Evolutionary conservation across 2,888 invertebrate genomes (phyloP).

Genomic region (Phalera bucephala): DNA sequence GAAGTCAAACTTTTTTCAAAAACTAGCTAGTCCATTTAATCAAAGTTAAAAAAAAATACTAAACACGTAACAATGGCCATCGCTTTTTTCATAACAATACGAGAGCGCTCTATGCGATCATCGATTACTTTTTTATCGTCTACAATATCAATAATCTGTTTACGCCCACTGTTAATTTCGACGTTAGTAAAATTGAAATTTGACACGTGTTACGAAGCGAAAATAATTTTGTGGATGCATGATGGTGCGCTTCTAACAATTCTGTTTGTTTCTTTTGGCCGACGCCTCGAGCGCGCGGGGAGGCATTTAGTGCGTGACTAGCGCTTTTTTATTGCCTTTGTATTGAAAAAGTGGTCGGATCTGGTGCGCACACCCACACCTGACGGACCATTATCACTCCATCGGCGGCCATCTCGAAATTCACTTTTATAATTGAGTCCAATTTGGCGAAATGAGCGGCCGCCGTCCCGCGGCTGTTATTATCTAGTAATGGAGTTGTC

Average conservation of each 20-base stretch:
- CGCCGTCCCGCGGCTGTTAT: constrained; percentile 45
- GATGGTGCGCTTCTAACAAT: constrained; percentile 73
- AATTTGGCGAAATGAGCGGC: constrained; percentile 57
- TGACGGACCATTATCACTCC: constrained; percentile 52
- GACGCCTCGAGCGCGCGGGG: constrained; percentile 58
- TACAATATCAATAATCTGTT: constrained; percentile 81
- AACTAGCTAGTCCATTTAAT: constrained; percentile 66
- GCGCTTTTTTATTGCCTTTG: constrained; percentile 76
- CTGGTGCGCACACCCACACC: constrained; percentile 42
- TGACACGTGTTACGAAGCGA: constrained; percentile 81
- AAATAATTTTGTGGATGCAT: constrained; percentile 78
- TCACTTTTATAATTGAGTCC: constrained; percentile 60
- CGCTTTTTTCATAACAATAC: constrained; percentile 63
- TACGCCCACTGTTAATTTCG: constrained; percentile 82
- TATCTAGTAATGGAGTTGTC: constrained; percentile 58
- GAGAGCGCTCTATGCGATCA: constrained; percentile 68
- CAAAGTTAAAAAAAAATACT: constrained; percentile 60
- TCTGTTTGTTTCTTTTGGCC: constrained; percentile 78
- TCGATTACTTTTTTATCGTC: constrained; percentile 81
- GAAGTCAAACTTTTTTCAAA: constrained; percentile 66
- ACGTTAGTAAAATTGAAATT: constrained; percentile 80
- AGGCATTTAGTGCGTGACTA: constrained; percentile 78
- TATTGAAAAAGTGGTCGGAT: constrained; percentile 67
- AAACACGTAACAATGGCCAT: constrained; percentile 71
- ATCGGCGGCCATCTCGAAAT: constrained; percentile 43